Conservation (phyloP, 2,888 invertebrate genomes). For the Lycia hirtaria region DNA sequence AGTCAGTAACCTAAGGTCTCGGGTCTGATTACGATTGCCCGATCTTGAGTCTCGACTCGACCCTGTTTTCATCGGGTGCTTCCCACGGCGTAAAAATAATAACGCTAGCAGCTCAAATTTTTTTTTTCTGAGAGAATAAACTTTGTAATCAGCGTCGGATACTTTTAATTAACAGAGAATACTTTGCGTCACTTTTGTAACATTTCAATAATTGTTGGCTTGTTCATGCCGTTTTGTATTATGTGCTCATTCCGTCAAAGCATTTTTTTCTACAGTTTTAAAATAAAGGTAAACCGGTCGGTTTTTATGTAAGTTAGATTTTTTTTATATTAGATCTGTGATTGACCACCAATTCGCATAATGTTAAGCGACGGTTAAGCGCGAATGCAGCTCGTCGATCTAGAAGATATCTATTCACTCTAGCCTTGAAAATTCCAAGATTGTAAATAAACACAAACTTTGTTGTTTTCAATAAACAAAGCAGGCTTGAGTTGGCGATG, state of each 20-base stretch:
- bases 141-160: slow-evolving; percentile 40
- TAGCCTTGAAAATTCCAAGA: too few relatives aligned
- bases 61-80: slow-evolving; percentile 20
- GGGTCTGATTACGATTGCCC: slow-evolving; percentile 36
- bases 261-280: too few relatives aligned
- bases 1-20: slow-evolving; percentile 34
- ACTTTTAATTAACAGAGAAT: slow-evolving; percentile 38
- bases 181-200: slow-evolving; percentile 22
- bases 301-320: too few relatives aligned
- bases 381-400: too few relatives aligned
- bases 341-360: too few relatives aligned
- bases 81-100: slow-evolving; percentile 37
- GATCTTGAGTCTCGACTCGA: slow-evolving; percentile 27
- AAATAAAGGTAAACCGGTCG: too few relatives aligned
- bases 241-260: slow-evolving; percentile 1
- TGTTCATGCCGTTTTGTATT: slow-evolving; percentile 15
- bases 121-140: slow-evolving; percentile 34
- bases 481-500: too few relatives aligned
- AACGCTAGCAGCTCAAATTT: slow-evolving; percentile 27
- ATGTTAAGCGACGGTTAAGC: too few relatives aligned
- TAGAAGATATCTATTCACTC: too few relatives aligned
- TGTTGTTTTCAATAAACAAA: too few relatives aligned
- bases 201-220: slow-evolving; percentile 17
- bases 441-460: too few relatives aligned
- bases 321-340: too few relatives aligned